A percentile compares a stretch with the other conserved stretches of the same genome.
These are phyloP conservation scores for Apotomis turbidana DNA, from an alignment of 2,888 invertebrate genomes.

Conservation along the genomic window DNA sequence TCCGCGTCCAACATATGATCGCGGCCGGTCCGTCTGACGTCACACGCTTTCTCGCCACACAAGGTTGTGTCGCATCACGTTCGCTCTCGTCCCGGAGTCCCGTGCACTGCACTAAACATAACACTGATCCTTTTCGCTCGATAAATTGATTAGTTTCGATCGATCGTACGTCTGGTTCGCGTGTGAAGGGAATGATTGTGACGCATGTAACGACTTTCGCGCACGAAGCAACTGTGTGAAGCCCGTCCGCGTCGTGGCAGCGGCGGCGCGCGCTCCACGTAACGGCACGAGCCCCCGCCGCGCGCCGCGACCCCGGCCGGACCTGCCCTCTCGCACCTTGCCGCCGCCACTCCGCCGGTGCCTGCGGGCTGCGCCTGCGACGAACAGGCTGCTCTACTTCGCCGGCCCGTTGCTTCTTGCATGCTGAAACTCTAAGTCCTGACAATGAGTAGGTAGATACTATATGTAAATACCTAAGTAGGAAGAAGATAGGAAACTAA, in stretches of 20 bases:
- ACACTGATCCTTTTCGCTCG: constrained; percentile 54
- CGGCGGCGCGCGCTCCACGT: constrained; percentile 71
- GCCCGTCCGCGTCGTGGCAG: constrained; percentile 81
- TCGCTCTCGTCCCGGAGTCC: constrained; percentile 47
- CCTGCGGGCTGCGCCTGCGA: constrained; percentile 20
- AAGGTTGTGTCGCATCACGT: constrained; percentile 64
- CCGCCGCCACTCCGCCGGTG: constrained; percentile 26
- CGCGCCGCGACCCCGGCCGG: constrained; percentile 54
- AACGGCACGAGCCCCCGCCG: constrained; percentile 70
- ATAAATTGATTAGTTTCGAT: constrained; percentile 64
- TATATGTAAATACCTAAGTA: no score
- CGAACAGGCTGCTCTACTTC: background rate
- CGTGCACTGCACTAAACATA: constrained; percentile 53
- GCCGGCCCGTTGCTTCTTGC: background rate
- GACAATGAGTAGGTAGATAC: background rate
- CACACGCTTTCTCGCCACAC: constrained; percentile 79
- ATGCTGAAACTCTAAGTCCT: background rate
- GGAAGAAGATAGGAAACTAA: no score
- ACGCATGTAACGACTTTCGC: constrained; percentile 82
- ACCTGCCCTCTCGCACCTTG: constrained; percentile 46
- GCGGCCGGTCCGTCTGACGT: constrained; percentile 78
- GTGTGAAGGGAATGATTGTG: constrained; percentile 76
- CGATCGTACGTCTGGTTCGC: constrained; percentile 63
- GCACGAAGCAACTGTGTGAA: constrained; percentile 80
- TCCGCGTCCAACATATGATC: constrained; percentile 83